phyloP scores from a whole-genome alignment of 2,888 invertebrate genomes.

The Emesis furor region DNA sequence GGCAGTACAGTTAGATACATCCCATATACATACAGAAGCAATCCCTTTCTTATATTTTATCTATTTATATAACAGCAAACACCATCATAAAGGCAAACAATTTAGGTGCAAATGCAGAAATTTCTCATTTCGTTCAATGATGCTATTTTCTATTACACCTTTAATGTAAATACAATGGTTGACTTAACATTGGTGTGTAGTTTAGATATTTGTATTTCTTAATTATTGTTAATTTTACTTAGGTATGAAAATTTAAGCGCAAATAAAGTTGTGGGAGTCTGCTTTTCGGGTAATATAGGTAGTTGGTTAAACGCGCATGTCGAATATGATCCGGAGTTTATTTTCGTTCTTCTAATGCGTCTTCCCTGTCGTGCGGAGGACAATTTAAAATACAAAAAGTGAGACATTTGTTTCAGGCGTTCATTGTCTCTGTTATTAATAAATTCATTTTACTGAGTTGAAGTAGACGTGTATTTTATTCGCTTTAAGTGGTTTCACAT shows the following conservation, averaged over 20 bases:
- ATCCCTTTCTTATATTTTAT: too few relatives aligned
- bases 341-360: conserved; percentile 91
- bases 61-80: too few relatives aligned
- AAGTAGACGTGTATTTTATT: conserved; percentile 92
- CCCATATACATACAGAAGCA: too few relatives aligned
- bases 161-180: too few relatives aligned
- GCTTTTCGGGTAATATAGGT: conserved; percentile 18
- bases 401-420: conserved; percentile 91
- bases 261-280: neutral
- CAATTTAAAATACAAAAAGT: conserved; percentile 92
- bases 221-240: neutral
- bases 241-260: neutral
- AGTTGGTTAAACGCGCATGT: conserved; percentile 76
- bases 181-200: too few relatives aligned
- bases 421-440: conserved; percentile 92
- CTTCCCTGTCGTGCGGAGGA: conserved; percentile 90
- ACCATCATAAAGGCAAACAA: too few relatives aligned
- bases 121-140: too few relatives aligned
- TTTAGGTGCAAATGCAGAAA: too few relatives aligned
- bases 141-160: too few relatives aligned
- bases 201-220: too few relatives aligned
- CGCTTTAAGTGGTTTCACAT: conserved; percentile 92
- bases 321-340: conserved; percentile 90
- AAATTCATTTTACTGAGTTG: conserved; percentile 92
- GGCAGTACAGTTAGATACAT: too few relatives aligned